Conservation (phyloP, 2,888 invertebrate species). For the Bugula neritina region DNA sequence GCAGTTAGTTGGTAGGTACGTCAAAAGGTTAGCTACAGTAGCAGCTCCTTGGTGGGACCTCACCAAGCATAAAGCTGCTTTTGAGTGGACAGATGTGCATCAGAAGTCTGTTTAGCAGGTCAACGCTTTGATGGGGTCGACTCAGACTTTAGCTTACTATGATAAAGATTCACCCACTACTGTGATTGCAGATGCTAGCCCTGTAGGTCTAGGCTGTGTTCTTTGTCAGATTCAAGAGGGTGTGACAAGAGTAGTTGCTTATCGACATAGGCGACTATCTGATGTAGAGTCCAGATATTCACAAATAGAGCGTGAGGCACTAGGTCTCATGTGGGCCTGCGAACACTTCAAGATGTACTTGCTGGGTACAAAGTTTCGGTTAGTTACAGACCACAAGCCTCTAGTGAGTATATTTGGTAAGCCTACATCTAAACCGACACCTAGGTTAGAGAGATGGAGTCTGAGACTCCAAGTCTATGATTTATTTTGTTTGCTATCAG, state of each 20-base stretch:
- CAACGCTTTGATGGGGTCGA: not conserved
- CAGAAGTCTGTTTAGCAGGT: not conserved
- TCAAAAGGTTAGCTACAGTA: not conserved
- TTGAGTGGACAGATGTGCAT: too few species aligned
- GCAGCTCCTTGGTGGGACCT: not conserved
- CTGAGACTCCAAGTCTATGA: too few species aligned
- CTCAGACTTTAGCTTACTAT: conserved; percentile 2
- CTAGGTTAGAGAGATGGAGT: too few species aligned
- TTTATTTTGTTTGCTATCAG: too few species aligned
- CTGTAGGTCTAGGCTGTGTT: not conserved
- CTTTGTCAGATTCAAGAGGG: not conserved
- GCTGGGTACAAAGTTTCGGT: not conserved
- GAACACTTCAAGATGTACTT: too few species aligned
- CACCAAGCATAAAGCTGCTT: not conserved
- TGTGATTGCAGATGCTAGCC: not conserved
- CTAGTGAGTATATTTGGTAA: too few species aligned
- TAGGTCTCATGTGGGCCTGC: too few species aligned
- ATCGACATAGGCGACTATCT: not conserved
- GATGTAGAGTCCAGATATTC: conserved; percentile 13
- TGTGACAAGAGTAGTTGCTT: not conserved
- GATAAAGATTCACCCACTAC: not conserved
- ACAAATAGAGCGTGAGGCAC: conserved; percentile 7
- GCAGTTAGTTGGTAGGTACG: conserved; percentile 7
- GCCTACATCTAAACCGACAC: too few species aligned
- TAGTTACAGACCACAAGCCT: conserved; percentile 16